Percentiles rank a stretch among this genome's conserved stretches.
Evolutionary conservation across 1,140 invertebrate genomes (phyloP).

Genomic region (Sesamia nonagrioides): DNA sequence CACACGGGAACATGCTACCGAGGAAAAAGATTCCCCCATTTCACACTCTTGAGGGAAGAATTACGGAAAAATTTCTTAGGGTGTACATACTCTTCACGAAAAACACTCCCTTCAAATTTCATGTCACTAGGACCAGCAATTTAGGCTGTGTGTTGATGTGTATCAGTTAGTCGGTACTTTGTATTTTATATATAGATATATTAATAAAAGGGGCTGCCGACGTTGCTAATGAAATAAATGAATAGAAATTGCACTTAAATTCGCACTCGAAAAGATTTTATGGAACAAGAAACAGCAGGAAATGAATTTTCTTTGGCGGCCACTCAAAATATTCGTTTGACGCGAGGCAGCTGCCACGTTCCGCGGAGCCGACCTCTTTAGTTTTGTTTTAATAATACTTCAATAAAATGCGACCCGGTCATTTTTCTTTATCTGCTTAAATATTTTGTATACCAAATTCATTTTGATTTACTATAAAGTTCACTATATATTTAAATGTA

Average conservation of each 20-base stretch:
- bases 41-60: too few relatives aligned
- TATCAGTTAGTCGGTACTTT: neutral
- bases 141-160: too few relatives aligned
- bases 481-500: too few relatives aligned
- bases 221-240: constrained; percentile 29
- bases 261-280: constrained; percentile 34
- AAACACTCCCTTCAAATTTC: too few relatives aligned
- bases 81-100: too few relatives aligned
- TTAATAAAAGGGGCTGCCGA: neutral
- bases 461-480: too few relatives aligned
- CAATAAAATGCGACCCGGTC: constrained; percentile 16
- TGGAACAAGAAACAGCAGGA: constrained; percentile 46
- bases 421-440: neutral
- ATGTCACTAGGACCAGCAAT: too few relatives aligned
- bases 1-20: too few relatives aligned
- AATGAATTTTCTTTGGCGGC: constrained; percentile 46
- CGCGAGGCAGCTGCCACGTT: constrained; percentile 31
- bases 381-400: constrained; percentile 48
- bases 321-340: constrained; percentile 51
- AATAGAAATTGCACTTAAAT: constrained; percentile 48
- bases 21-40: too few relatives aligned
- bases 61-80: too few relatives aligned
- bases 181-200: neutral
- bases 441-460: neutral
- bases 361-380: constrained; percentile 23